These are phyloP conservation scores for Stenolophus ochropezus DNA, from an alignment of 2,888 invertebrate species.

Conservation along the genomic window DNA sequence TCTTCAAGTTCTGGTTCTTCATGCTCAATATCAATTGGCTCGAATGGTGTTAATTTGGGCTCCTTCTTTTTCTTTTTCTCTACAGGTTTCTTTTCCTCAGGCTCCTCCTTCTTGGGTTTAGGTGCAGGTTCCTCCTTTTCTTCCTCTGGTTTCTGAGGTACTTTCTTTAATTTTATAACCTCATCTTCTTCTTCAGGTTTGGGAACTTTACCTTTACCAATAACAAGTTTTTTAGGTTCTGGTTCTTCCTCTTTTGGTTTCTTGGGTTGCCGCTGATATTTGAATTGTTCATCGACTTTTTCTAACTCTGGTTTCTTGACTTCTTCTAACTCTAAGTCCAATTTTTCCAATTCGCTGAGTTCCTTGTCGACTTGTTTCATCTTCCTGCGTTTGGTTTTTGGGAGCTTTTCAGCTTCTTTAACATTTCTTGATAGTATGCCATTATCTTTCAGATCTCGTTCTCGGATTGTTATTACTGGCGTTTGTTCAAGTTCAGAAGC, in stretches of 20 bases:
- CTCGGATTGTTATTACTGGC: constrained; percentile 70
- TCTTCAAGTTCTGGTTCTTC: constrained; percentile 70
- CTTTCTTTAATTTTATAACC: constrained; percentile 75
- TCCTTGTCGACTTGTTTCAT: constrained; percentile 71
- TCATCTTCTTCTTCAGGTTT: constrained; percentile 71
- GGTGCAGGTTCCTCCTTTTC: constrained; percentile 69
- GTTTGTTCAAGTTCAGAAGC: constrained; percentile 67
- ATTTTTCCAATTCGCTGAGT: constrained; percentile 71
- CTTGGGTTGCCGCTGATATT: constrained; percentile 71
- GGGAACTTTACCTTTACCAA: constrained; percentile 75
- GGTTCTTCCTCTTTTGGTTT: constrained; percentile 72
- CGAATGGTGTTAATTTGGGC: constrained; percentile 70
- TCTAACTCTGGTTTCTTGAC: constrained; percentile 71
- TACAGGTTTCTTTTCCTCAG: constrained; percentile 70
- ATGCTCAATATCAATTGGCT: constrained; percentile 70
- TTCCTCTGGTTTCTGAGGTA: constrained; percentile 71
- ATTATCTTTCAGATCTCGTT: constrained; percentile 72
- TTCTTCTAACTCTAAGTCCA: constrained; percentile 71
- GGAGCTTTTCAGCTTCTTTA: constrained; percentile 73
- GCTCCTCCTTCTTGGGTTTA: constrained; percentile 67
- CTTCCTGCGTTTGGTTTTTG: constrained; percentile 71
- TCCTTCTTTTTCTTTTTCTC: constrained; percentile 69
- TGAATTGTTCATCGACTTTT: constrained; percentile 71
- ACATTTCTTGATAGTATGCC: constrained; percentile 74
- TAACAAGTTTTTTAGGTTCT: constrained; percentile 71